These are phyloP conservation scores for Phrynocephalus guinanensis DNA, from an alignment of 2,797 vertebrate genomes.

Conservation along the genomic window DNA sequence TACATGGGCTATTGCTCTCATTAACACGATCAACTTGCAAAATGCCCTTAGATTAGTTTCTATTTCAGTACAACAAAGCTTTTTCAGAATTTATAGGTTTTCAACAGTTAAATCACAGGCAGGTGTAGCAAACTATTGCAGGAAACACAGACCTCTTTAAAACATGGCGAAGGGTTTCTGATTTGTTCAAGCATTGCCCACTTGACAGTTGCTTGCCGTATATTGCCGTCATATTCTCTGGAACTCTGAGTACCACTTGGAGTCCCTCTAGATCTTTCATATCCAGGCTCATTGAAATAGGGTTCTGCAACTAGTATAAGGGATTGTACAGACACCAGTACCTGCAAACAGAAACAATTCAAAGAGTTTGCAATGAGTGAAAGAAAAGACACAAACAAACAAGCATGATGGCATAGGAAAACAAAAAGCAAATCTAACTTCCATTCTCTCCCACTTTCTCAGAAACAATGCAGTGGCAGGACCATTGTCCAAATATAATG, in stretches of 20 bases:
- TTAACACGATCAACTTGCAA: not conserved
- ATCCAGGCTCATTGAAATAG: slow-evolving; percentile 98
- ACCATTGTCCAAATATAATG: not conserved
- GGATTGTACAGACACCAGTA: slow-evolving; percentile 97
- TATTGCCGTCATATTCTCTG: slow-evolving; percentile 97
- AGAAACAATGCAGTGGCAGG: not conserved
- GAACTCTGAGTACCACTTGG: slow-evolving; percentile 98
- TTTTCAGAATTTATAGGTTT: not conserved
- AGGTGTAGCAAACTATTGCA: not conserved
- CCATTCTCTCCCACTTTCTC: not conserved
- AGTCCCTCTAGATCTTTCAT: slow-evolving; percentile 95
- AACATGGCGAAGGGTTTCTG: slow-evolving; percentile 95
- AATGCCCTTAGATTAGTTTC: not conserved
- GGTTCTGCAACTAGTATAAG: slow-evolving; percentile 97
- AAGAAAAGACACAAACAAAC: not conserved
- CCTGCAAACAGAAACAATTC: slow-evolving; percentile 76
- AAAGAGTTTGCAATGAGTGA: slow-evolving; percentile 21
- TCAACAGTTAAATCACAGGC: not conserved
- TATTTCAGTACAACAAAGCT: not conserved
- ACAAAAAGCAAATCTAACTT: not conserved
- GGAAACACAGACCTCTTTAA: slow-evolving; percentile 90
- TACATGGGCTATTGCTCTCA: not conserved
- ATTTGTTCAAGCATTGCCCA: slow-evolving; percentile 99
- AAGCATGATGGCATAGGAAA: not conserved
- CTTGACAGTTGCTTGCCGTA: slow-evolving; percentile 96